A percentile compares a stretch with the other conserved stretches of the same genome.
These are phyloP conservation scores for Drosophila ohnishii DNA, from an alignment of 1,140 invertebrate species.

Conservation along the genomic window DNA sequence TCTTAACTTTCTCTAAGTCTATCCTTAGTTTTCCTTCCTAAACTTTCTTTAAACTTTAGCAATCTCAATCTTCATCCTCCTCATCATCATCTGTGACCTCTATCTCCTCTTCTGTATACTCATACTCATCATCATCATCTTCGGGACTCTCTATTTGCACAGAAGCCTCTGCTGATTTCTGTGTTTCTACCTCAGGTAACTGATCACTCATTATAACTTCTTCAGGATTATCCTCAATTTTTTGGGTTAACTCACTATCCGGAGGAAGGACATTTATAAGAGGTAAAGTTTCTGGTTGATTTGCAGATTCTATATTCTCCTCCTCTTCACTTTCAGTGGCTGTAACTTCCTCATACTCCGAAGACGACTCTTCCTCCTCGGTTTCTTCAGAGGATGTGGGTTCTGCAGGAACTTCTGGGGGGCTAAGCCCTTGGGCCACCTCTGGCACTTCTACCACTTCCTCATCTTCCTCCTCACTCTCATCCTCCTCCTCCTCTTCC, in stretches of 20 bases:
- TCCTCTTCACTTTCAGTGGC: conserved; percentile 53
- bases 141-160: conserved; percentile 8
- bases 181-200: conserved; percentile 1
- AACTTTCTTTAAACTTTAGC: background rate
- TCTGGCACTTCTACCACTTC: background rate
- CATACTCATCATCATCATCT: conserved; percentile 43
- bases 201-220: conserved; percentile 10
- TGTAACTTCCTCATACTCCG: conserved; percentile 60
- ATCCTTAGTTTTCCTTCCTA: background rate
- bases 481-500: conserved; percentile 38
- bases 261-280: conserved; percentile 61
- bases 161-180: conserved; percentile 10
- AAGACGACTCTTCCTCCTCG: conserved; percentile 50
- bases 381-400: conserved; percentile 28
- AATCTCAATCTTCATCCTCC: conserved; percentile 28
- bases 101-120: conserved; percentile 62
- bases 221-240: conserved; percentile 15
- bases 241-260: conserved; percentile 38
- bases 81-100: conserved; percentile 55
- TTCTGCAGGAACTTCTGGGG: conserved; percentile 1
- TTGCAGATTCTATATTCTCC: background rate
- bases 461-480: conserved; percentile 15
- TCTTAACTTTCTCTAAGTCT: background rate
- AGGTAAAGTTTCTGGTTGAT: conserved; percentile 23
- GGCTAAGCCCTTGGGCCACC: conserved; percentile 4